Evolutionary conservation across 2,113 vertebrate genomes (phyloP).

Genomic region (Amia ocellicauda): DNA sequence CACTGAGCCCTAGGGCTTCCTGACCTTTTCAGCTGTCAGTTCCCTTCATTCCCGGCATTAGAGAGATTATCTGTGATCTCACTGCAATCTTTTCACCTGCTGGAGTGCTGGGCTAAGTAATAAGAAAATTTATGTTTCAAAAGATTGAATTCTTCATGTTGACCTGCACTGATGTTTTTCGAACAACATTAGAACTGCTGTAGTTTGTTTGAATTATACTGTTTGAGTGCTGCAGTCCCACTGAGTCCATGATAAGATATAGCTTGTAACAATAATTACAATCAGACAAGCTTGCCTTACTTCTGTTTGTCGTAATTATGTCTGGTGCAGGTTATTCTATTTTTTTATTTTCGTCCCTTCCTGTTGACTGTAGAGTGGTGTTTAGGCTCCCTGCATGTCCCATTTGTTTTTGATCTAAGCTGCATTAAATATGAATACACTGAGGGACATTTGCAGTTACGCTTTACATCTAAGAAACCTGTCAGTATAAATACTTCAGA

Average conservation of each 20-base stretch:
- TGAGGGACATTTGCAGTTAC: constrained; percentile 52
- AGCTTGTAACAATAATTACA: too few species aligned
- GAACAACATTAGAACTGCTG: too few species aligned
- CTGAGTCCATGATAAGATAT: too few species aligned
- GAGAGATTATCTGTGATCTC: not conserved
- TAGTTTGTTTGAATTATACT: too few species aligned
- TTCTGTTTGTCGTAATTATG: not conserved
- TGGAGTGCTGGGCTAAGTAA: too few species aligned
- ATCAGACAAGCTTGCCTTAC: too few species aligned
- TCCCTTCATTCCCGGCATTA: not conserved
- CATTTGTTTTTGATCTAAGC: constrained; percentile 64
- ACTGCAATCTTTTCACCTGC: too few species aligned
- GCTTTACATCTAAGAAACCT: constrained; percentile 39
- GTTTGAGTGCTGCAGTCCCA: too few species aligned
- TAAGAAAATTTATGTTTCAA: too few species aligned
- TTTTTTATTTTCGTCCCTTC: too few species aligned
- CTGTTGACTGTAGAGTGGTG: constrained; percentile 12
- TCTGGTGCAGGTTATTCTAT: not conserved
- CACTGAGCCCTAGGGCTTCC: not conserved
- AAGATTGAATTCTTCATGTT: too few species aligned
- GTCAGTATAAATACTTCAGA: constrained; percentile 52
- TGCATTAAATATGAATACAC: constrained; percentile 62
- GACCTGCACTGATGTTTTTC: too few species aligned
- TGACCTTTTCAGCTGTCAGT: not conserved
- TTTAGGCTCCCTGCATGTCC: constrained; percentile 59